Conservation (phyloP, 2,888 invertebrate genomes). For the Cancer borealis region DNA sequence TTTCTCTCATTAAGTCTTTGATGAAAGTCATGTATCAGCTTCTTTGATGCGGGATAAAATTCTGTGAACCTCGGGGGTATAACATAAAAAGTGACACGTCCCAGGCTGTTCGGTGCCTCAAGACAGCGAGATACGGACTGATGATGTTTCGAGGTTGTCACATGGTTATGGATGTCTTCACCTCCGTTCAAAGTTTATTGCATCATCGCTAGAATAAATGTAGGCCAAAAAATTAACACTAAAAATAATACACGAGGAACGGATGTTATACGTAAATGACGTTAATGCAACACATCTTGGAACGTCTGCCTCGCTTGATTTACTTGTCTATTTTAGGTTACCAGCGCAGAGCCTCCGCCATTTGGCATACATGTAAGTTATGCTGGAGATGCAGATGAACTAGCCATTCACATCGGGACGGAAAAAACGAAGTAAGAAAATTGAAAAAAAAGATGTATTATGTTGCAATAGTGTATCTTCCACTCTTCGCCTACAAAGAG, state of each 20-base stretch:
- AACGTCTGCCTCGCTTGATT: background rate
- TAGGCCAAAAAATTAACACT: background rate
- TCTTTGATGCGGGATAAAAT: conserved; percentile 2
- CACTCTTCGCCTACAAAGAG: background rate
- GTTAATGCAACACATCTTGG: background rate
- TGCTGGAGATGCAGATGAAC: too few relatives aligned
- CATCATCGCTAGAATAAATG: background rate
- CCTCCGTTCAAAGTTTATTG: background rate
- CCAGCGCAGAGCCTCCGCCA: background rate
- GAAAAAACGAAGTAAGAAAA: background rate
- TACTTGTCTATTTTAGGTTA: background rate
- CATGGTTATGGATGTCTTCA: background rate
- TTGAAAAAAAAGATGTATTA: background rate
- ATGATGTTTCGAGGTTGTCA: background rate
- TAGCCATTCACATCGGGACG: background rate
- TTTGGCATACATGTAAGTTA: too few relatives aligned
- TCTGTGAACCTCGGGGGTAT: background rate
- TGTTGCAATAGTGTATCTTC: background rate
- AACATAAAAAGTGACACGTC: background rate
- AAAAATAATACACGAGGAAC: background rate
- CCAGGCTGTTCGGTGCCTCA: background rate
- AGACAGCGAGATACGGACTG: background rate
- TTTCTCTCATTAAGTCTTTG: conserved; percentile 18
- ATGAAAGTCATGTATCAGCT: background rate
- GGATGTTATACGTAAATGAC: background rate